Evolutionary conservation across 2,797 vertebrate species (phyloP), one percentile per base, ranked within the genome.

Genomic region (Crenuchus spilurus): DNA sequence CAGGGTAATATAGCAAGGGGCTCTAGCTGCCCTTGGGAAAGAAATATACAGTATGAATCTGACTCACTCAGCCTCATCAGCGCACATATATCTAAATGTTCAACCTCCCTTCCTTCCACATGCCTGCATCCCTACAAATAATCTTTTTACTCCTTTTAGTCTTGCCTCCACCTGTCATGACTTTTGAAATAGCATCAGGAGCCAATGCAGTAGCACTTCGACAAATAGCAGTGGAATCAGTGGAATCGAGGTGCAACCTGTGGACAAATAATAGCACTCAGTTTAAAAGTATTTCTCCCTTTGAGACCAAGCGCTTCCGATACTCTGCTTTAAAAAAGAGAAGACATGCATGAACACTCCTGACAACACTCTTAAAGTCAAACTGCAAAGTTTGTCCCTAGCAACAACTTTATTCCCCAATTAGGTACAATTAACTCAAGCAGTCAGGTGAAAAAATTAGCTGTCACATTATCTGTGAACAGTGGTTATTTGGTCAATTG

Each of bases 381-480:
- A 57, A 44, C 68, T 62, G 46, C 14, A 61, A 62, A 78, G 51
- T 39, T 37, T 35, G 28, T 77, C 22, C 71, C 61, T n/a, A 68
- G 49, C 41, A 69, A 52, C 44, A 60, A 37, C 63, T 57, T 65
- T 46, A 42, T 77, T 72, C 76, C 46, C 58, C 33, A 77, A 64
- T 69, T 16, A 77, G 78, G 14, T n/a, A 51, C 76, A 80, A 78
- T 82, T 80, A 80, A 75, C 37, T 78, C 69, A 82, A 46, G 76
- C 72, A 77, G 51, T 28, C 75, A 73, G 75, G 78, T 80, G 71
- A 75, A 77, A 52, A 58, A 48, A 61, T 60, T 61, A 44, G 52
- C 35, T 69, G 71, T 31, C 74, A 55, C 39, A 24, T 42, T 31
- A 18, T 22, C 2, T 11, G 22, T 20, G 33, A 70, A 60, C 33